Evolutionary conservation across 2,888 invertebrate species (phyloP).

Genomic region (Pherbina coryleti): DNA sequence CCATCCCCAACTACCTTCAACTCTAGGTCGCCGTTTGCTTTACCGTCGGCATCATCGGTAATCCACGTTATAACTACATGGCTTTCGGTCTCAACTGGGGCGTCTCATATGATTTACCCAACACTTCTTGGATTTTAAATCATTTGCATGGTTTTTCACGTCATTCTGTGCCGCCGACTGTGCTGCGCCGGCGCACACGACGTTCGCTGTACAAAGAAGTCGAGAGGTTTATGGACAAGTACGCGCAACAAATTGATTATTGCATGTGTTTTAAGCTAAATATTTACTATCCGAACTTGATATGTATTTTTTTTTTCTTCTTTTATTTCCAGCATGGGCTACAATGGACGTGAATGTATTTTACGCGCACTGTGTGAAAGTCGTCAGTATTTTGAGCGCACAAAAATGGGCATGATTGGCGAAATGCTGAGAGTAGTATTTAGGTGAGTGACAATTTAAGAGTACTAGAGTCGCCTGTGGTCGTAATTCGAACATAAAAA

Average conservation of each 20-base stretch:
- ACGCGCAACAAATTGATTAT: slow-evolving; percentile 41
- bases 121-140: slow-evolving; percentile 71
- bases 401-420: slow-evolving; percentile 76
- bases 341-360: slow-evolving; percentile 80
- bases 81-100: slow-evolving; percentile 79
- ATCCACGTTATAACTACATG: slow-evolving; percentile 73
- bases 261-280: neutral
- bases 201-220: slow-evolving; percentile 61
- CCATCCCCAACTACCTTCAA: neutral
- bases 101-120: slow-evolving; percentile 76
- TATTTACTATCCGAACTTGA: neutral
- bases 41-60: slow-evolving; percentile 74
- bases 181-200: slow-evolving; percentile 71
- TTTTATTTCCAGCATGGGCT: slow-evolving; percentile 77
- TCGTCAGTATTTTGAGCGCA: slow-evolving; percentile 76
- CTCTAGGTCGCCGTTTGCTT: slow-evolving; percentile 73
- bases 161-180: slow-evolving; percentile 58
- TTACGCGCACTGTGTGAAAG: slow-evolving; percentile 82
- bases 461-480: no score
- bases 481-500: no score
- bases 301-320: neutral
- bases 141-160: slow-evolving; percentile 62
- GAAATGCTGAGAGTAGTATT: slow-evolving; percentile 80
- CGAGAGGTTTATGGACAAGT: slow-evolving; percentile 77
- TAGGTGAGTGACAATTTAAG: slow-evolving; percentile 72